Conservation (phyloP, 35 echinoderm and acorn worm genomes). For the Heliocidaris tuberculata region DNA sequence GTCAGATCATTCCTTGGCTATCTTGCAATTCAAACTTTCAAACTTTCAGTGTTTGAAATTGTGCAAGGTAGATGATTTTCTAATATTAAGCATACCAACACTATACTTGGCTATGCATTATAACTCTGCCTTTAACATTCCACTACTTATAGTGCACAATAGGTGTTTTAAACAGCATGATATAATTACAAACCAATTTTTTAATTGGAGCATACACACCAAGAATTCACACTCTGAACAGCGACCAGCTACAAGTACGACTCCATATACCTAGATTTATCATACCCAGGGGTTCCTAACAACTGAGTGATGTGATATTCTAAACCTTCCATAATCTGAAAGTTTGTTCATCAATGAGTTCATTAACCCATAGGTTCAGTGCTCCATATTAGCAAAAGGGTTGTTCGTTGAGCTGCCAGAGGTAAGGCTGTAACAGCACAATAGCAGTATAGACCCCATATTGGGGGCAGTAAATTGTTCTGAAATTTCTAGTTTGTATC, state of each 20-base stretch:
- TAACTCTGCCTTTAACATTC: neutral
- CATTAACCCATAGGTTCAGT: neutral
- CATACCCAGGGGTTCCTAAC: neutral
- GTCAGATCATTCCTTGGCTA: no score
- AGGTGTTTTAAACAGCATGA: neutral
- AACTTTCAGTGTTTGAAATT: no score
- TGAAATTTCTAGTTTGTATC: no score
- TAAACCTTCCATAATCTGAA: neutral
- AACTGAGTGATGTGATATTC: neutral
- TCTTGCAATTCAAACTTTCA: no score
- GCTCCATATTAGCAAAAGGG: neutral
- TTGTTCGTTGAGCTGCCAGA: no score
- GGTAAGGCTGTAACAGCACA: no score
- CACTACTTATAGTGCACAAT: neutral
- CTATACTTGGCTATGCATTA: neutral
- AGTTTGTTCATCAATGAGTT: neutral
- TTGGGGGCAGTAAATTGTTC: no score
- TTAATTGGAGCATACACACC: neutral
- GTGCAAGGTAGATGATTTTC: no score
- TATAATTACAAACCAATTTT: neutral
- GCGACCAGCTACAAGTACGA: neutral
- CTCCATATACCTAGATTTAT: neutral
- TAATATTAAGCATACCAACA: no score
- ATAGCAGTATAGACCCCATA: no score
- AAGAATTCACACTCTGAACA: neutral